Evolutionary conservation across 1,140 invertebrate genomes (phyloP), one percentile per base, ranked within the genome.

Genomic region (Acyrthosiphon pisum): DNA sequence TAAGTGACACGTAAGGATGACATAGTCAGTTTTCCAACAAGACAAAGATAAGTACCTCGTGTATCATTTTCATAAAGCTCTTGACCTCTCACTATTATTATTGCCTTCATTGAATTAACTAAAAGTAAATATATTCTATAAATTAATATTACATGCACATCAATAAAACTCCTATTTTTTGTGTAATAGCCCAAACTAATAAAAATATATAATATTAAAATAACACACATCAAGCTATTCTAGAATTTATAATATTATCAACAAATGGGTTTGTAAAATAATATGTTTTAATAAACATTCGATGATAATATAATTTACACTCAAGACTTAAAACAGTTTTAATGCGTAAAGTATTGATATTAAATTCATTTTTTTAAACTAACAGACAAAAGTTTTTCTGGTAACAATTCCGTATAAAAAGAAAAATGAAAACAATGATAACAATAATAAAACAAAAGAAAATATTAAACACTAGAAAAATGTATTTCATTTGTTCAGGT

Each of bases 1-100:
- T 86, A 84, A 84, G 83, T 84, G 83, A 84, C 41, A 84, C 37
- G 46, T 86, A 86, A 46, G 41, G 84, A 41, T 86, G 41, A 46
- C 84, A 86, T 86, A 46, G 41, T 44, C 41, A 86, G 26, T 86
- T 30, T 46, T 86, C 44, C 84, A 14, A 46, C 37, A 41, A 30
- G 35, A 46, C 84, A 46, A 86, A 46, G 23, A 46, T 86, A 86
- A 86, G 84, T 46, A 86, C 84, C 41, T 86, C 26, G 26, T 86
- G 84, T 86, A 86, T 30, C 41, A 30, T 86, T 26, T 44, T 86
- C 26, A 46, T 41, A 86, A 14, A 86, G 11, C 84, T n/a, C 23
- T 86, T 86, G 84, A 86, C 84, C 84, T 83, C 2, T 46, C 14
- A 86, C 41, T 86, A n/a, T 46, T 44, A 41, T 84, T 46, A 86